Conservation (phyloP, 37 sponge, comb jelly and placozoan genomes). For the Beroe ovata region DNA sequence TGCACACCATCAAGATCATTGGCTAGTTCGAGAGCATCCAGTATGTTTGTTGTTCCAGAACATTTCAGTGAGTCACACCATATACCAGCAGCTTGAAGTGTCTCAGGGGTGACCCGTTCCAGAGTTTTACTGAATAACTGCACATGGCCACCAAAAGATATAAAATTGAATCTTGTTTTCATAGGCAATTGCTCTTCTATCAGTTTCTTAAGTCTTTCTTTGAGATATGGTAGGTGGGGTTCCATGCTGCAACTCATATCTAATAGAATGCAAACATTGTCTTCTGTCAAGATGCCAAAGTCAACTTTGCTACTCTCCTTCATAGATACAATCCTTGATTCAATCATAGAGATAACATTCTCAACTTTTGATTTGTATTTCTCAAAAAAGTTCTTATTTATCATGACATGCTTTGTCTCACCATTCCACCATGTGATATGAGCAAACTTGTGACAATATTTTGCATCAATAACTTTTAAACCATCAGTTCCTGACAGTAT, state of each 20-base stretch:
- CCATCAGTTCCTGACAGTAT: background rate
- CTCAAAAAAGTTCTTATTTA: conserved; percentile 46
- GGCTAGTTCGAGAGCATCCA: conserved; percentile 73
- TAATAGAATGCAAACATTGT: conserved; percentile 71
- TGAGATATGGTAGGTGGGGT: conserved; percentile 75
- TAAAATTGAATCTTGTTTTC: conserved; percentile 70
- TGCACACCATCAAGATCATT: conserved; percentile 70
- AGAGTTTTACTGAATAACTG: background rate
- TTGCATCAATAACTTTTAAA: conserved; percentile 17
- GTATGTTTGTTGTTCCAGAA: conserved; percentile 78
- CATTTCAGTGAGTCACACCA: conserved; percentile 79
- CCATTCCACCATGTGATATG: conserved; percentile 63
- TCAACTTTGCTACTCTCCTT: conserved; percentile 80
- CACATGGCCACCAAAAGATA: background rate
- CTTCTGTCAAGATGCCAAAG: conserved; percentile 88
- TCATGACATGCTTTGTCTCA: conserved; percentile 19
- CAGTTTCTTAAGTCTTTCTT: conserved; percentile 63
- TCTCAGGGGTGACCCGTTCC: conserved; percentile 32
- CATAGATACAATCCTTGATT: conserved; percentile 76
- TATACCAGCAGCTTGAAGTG: background rate
- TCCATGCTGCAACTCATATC: conserved; percentile 84
- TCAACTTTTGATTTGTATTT: conserved; percentile 36
- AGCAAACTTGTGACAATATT: conserved; percentile 59
- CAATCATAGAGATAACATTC: conserved; percentile 3
- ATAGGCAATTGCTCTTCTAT: conserved; percentile 72